Base-by-base conservation (phyloP, 2,797 vertebrate species). In the Esox lucius region DNA sequence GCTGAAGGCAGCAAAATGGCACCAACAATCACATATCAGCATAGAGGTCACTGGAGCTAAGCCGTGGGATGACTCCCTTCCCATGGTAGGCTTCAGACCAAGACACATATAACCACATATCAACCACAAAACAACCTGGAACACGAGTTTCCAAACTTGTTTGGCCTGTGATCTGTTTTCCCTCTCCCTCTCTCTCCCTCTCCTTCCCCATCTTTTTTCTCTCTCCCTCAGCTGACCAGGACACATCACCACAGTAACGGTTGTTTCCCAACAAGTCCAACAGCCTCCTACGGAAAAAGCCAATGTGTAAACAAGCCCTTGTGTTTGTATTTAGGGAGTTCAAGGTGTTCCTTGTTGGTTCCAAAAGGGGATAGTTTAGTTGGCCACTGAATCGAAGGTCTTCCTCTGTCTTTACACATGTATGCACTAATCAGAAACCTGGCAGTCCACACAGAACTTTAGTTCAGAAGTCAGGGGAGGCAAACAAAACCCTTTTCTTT, bases 391-490 rank as follows among this genome's bases (percentile, higher is more conserved):
- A 42, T 42, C n/a, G 12, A 15, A n/a, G 49, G 69, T 31, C 15
- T 31, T 5, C 12, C 28, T 66, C 64, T 9, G 26, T 9, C n/a
- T 46, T 1, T 11, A 59, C n/a, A 59, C 22, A 26, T 24, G 17
- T 22, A 7, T 9, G 31, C 28, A n/a, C 19, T 13, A n/a, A 22
- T 22, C 31, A 73, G 39, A 39, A 5, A 35, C n/a, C 1, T 1
- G 42, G 51, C 68, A 73, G 75, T 82, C 62, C 67, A 67, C 74
- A 51, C 3, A 56, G 4, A 56, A 28, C 16, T 2, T 61, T 48
- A 67, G 73, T 24, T 72, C 62, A n/a, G 26, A 78, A 78, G 74
- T 79, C 33, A 53, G 49, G 76, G 26, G 67, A 76, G 78, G 70
- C 22, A 22, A 49, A 74, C 26, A 78, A 77, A 69, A 71, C 72